Base-by-base conservation (phyloP, 2,888 invertebrate genomes). In the Pterostichus madidus region DNA sequence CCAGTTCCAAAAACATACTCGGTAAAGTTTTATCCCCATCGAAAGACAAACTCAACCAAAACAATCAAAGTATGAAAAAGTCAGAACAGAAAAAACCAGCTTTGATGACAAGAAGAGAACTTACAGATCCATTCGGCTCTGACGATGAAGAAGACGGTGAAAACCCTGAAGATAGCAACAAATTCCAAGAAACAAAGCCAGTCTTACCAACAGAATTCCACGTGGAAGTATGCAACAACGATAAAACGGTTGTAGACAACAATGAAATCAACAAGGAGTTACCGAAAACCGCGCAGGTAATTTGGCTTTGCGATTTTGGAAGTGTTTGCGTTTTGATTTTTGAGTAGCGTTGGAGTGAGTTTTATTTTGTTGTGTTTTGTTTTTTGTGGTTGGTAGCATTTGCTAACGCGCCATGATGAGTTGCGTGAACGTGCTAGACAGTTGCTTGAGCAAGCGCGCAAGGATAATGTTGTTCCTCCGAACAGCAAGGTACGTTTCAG, bases 71-170 rank as follows among this genome's bases (percentile, higher is more conserved):
- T 75, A 85, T 85, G 7, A 88, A 88, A 78, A 87, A 87, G 84
- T 35, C 49, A 4, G 88, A 88, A 84, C 59, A 82, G 32, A 76
- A 88, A 71, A 90, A 90, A 85, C 89, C 89, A 3, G 85, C 88
- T 86, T 91, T 97, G 86, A 97, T 97, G 96, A 97, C 97, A 0
- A 93, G 96, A 85, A 93, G 96, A 80, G 96, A 97, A 89, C 91
- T 96, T 85, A 94, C 94, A 5, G 97, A 98, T 91, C 97, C 97
- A 0, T 97, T 97, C 90, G 97, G 96, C 73, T 97, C 97, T 35
- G 97, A 97, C 87, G 97, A 97, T 17, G 96, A 96, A 83, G 96
- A 96, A 76, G 95, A 96, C 35, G 91, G 90, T 39, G 89, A 89
- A 84, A 87, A 89, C 85, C 39, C 73, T 11, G 32, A 61, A 17